Conservation (phyloP, 2,888 invertebrate species). For the Herminia tarsipennalis region DNA sequence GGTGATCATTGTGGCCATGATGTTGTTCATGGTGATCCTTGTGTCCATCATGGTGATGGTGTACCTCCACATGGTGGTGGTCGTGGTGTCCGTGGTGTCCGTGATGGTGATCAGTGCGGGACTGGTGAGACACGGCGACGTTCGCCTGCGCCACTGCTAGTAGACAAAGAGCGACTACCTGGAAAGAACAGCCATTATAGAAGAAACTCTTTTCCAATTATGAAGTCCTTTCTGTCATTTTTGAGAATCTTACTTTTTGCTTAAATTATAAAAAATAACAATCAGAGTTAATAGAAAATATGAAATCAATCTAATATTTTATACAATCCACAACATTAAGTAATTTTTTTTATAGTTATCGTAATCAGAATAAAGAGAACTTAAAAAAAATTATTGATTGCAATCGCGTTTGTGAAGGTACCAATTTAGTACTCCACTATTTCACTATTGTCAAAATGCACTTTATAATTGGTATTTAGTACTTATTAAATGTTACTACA, state of each 20-base stretch:
- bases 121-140: conserved; percentile 59
- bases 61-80: conserved; percentile 19
- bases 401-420: too few relatives aligned
- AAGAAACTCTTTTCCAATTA: too few relatives aligned
- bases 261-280: not conserved
- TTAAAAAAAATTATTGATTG: too few relatives aligned
- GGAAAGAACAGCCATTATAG: conserved; percentile 5
- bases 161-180: conserved; percentile 57
- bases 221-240: not conserved
- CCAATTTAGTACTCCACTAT: too few relatives aligned
- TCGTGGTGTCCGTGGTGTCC: conserved; percentile 28
- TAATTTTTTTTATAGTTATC: too few relatives aligned
- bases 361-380: too few relatives aligned
- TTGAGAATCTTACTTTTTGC: not conserved
- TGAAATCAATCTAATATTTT: too few relatives aligned
- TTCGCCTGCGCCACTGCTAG: conserved; percentile 55
- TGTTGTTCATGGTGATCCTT: conserved; percentile 31
- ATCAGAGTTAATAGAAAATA: too few relatives aligned
- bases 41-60: conserved; percentile 22
- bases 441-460: too few relatives aligned
- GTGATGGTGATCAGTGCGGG: conserved; percentile 51
- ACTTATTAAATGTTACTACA: too few relatives aligned
- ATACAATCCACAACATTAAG: too few relatives aligned
- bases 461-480: too few relatives aligned
- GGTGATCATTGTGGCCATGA: conserved; percentile 30